Evolutionary conservation across 2,113 vertebrate genomes (phyloP).

Genomic region (Aspiorhynchus laticeps): DNA sequence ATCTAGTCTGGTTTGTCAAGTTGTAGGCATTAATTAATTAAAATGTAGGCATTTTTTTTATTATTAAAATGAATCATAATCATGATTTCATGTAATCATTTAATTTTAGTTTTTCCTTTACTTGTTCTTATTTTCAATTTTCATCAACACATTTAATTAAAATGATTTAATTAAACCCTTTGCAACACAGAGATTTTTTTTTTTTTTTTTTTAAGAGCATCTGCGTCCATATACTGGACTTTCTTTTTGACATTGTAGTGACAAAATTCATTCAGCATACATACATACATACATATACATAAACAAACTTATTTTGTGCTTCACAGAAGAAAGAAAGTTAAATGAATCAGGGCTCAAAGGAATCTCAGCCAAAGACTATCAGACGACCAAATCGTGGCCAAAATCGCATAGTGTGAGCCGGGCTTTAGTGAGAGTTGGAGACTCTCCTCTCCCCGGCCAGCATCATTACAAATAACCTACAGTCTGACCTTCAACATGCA

Average conservation of each 20-base stretch:
- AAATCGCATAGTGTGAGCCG: no score
- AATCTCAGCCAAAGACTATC: not conserved
- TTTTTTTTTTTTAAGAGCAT: no score
- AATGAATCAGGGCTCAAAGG: not conserved
- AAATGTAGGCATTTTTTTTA: no score
- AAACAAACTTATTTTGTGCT: not conserved
- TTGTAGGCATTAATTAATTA: not conserved
- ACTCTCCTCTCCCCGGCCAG: not conserved
- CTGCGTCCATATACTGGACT: not conserved
- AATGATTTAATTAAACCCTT: not conserved
- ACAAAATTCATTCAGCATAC: no score
- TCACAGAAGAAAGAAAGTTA: not conserved
- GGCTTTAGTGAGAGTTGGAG: not conserved
- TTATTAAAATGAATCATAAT: no score
- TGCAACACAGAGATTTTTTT: not conserved
- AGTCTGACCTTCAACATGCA: conserved; percentile 72
- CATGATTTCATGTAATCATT: no score
- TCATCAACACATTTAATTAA: not conserved
- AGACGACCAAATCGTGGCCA: no score
- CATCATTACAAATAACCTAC: conserved; percentile 50
- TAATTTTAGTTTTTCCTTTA: no score
- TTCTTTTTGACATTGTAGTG: no score
- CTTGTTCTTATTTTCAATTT: no score
- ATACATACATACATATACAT: not conserved
- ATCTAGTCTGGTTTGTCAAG: not conserved